Percentiles rank a stretch among this genome's conserved stretches.
phyloP scores from a whole-genome alignment of 2,113 vertebrate species.

The Panthera leo region DNA sequence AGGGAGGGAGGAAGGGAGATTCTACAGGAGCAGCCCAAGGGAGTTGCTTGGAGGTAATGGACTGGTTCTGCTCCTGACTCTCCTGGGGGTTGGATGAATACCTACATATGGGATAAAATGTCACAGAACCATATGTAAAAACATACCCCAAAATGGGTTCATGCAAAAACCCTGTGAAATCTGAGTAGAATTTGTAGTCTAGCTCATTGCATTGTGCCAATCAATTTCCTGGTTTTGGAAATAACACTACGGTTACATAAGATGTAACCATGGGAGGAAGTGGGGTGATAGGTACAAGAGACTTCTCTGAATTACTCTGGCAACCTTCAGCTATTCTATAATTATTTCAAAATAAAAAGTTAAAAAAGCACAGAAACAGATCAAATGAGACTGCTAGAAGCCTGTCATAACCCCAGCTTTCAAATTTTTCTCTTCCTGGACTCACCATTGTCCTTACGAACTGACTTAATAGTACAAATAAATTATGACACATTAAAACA shows the following conservation, averaged over 20 bases:
- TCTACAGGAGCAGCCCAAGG: background rate
- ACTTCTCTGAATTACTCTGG: background rate
- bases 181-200: background rate
- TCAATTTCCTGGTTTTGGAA: background rate
- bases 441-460: background rate
- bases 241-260: background rate
- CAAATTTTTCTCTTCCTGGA: background rate
- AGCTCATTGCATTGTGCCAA: accelerated
- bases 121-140: background rate
- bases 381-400: background rate
- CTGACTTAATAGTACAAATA: background rate
- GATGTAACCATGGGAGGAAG: background rate
- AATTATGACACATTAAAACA: background rate
- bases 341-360: background rate
- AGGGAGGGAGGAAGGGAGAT: no score
- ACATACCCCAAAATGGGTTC: no score
- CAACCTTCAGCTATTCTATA: background rate
- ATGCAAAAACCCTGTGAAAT: background rate
- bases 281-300: background rate
- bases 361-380: background rate
- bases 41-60: background rate
- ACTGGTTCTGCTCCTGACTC: background rate
- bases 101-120: background rate
- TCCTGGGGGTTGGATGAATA: background rate
- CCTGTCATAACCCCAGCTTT: background rate